These are phyloP conservation scores for Anguilla obscura DNA, from an alignment of 2,797 vertebrate species.

Conservation along the genomic window DNA sequence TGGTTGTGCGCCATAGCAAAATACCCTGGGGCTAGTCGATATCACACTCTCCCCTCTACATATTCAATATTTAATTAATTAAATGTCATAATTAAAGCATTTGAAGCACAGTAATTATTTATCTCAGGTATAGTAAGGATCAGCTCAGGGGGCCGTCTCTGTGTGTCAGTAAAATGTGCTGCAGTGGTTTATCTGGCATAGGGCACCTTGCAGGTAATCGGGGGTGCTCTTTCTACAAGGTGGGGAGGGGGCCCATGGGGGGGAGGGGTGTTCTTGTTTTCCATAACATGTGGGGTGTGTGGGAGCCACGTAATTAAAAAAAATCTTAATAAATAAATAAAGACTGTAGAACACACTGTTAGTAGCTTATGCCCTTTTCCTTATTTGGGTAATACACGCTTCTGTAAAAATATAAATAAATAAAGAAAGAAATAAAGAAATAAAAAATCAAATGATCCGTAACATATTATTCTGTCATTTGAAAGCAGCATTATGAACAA, in stretches of 20 bases:
- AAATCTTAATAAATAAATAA: constrained; percentile 56
- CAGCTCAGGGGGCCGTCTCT: not conserved
- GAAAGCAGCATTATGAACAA: constrained; percentile 72
- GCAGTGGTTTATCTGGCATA: no score
- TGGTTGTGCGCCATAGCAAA: no score
- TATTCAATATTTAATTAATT: not conserved
- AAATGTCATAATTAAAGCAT: not conserved
- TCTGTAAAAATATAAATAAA: constrained; percentile 60
- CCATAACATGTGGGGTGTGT: constrained; percentile 81
- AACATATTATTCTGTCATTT: constrained; percentile 87
- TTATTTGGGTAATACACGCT: constrained; percentile 64
- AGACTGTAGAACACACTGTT: constrained; percentile 64
- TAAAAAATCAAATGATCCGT: constrained; percentile 83
- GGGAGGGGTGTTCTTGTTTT: constrained; percentile 41
- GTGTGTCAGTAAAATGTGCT: no score
- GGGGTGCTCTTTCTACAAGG: not conserved
- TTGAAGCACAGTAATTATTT: not conserved
- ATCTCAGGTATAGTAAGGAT: not conserved
- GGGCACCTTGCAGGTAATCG: not conserved
- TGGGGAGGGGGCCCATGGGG: not conserved
- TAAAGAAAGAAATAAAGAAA: not conserved
- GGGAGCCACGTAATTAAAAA: constrained; percentile 74
- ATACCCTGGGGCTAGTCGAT: no score
- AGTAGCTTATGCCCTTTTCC: constrained; percentile 75
- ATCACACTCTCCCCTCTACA: not conserved